Evolutionary conservation across 1,140 invertebrate genomes (phyloP).

Genomic region (Stegodyphus dumicola): DNA sequence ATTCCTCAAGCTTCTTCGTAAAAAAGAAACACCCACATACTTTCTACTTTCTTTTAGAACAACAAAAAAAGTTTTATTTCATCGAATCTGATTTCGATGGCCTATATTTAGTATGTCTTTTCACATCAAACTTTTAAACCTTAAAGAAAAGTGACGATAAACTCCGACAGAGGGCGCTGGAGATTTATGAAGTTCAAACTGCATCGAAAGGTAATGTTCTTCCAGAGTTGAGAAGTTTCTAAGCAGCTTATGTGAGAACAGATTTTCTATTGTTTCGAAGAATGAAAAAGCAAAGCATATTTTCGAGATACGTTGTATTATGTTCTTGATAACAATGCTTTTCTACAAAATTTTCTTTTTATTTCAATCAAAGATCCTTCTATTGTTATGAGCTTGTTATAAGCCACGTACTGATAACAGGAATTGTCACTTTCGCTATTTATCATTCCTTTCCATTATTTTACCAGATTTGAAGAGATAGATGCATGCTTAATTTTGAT

Average conservation of each 20-base stretch:
- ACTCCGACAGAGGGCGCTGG: constrained; percentile 35
- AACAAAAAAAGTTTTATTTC: neutral
- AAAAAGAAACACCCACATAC: neutral
- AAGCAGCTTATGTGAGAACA: constrained; percentile 37
- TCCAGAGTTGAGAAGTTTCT: constrained; percentile 36
- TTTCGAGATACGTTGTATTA: constrained; percentile 12
- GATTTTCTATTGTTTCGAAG: constrained; percentile 20
- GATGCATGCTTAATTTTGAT: no score
- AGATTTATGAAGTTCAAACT: constrained; percentile 29
- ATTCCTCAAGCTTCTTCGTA: constrained; percentile 1
- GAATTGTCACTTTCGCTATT: no score
- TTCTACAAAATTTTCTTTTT: neutral
- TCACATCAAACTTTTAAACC: neutral
- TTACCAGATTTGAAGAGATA: no score
- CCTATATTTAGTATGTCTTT: constrained; percentile 19
- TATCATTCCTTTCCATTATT: no score
- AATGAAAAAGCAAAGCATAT: neutral
- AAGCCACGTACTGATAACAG: no score
- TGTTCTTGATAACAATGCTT: constrained; percentile 14
- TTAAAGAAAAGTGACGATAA: neutral
- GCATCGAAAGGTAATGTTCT: constrained; percentile 19
- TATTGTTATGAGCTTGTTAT: neutral
- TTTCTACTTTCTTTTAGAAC: neutral
- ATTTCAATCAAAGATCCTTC: neutral
- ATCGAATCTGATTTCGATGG: constrained; percentile 16